These are phyloP conservation scores for Macrosoma leucophasiata DNA, from an alignment of 2,888 invertebrate genomes.

Conservation along the genomic window DNA sequence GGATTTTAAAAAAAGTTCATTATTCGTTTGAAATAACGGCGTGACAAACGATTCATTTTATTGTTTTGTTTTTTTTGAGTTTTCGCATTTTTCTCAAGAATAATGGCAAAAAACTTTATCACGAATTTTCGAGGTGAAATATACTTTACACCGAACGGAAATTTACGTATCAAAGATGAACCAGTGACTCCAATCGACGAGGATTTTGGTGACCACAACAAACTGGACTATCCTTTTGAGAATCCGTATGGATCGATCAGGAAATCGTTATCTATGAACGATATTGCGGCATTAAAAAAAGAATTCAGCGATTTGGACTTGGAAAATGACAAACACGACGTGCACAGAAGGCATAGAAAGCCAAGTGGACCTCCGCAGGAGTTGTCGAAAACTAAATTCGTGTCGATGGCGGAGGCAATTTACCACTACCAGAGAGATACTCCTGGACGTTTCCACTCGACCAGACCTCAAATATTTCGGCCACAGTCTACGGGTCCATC, in stretches of 20 bases:
- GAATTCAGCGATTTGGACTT: conserved; percentile 38
- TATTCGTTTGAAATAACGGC: conserved; percentile 11
- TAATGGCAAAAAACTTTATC: conserved; percentile 53
- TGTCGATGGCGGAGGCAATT: conserved; percentile 77
- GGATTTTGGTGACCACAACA: conserved; percentile 49
- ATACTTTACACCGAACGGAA: conserved; percentile 43
- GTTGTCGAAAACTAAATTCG: conserved; percentile 60
- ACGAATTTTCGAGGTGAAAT: conserved; percentile 58
- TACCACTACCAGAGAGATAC: conserved; percentile 75
- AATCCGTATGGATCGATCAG: conserved; percentile 41
- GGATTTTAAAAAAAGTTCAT: conserved; percentile 1
- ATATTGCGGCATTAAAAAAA: conserved; percentile 44
- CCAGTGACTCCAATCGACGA: conserved; percentile 52
- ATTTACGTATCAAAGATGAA: conserved; percentile 50
- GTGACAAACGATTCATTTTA: background rate
- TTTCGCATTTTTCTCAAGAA: conserved; percentile 10
- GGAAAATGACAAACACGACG: conserved; percentile 31
- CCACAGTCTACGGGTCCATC: conserved; percentile 33
- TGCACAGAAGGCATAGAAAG: conserved; percentile 37
- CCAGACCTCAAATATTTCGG: conserved; percentile 40
- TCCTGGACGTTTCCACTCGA: conserved; percentile 72
- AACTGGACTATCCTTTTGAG: conserved; percentile 41
- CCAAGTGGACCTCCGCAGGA: conserved; percentile 38
- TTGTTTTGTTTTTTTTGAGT: background rate
- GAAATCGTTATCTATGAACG: conserved; percentile 61